Conservation (phyloP, 1,140 invertebrate species). For the Octopus sinensis region DNA sequence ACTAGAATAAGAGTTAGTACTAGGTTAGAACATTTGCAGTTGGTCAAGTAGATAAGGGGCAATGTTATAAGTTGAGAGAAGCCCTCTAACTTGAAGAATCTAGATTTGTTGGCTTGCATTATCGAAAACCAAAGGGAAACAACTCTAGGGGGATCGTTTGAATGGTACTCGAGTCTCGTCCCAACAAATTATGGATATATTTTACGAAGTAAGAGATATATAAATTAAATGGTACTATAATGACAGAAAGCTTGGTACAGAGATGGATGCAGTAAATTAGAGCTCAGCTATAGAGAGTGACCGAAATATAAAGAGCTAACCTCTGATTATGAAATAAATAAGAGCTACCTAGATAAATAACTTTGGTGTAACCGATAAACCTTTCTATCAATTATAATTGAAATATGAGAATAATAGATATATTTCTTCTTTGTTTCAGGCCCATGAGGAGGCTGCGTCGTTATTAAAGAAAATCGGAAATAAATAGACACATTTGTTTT, state of each 20-base stretch:
- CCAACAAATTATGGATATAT: no score
- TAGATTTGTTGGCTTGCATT: no score
- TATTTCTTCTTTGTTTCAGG: constrained; percentile 23
- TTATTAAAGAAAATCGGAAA: constrained; percentile 33
- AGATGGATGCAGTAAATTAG: neutral
- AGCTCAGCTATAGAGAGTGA: neutral
- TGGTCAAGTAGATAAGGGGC: no score
- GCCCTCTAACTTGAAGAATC: no score
- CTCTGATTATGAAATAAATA: neutral
- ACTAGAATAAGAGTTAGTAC: no score
- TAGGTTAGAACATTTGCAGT: no score
- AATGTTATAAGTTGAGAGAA: no score
- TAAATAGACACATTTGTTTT: constrained; percentile 22
- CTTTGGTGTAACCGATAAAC: neutral
- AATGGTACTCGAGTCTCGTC: no score
- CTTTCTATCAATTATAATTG: neutral
- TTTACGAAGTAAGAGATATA: no score
- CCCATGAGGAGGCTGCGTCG: constrained; percentile 35
- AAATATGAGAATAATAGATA: neutral
- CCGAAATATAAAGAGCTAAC: neutral
- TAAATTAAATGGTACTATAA: neutral
- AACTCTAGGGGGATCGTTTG: no score
- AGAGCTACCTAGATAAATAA: neutral
- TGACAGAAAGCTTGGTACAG: neutral
- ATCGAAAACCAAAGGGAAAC: no score